Percentiles rank a stretch among this genome's conserved stretches.
phyloP scores from a whole-genome alignment of 2,888 invertebrate species.

The Apeira syringaria region DNA sequence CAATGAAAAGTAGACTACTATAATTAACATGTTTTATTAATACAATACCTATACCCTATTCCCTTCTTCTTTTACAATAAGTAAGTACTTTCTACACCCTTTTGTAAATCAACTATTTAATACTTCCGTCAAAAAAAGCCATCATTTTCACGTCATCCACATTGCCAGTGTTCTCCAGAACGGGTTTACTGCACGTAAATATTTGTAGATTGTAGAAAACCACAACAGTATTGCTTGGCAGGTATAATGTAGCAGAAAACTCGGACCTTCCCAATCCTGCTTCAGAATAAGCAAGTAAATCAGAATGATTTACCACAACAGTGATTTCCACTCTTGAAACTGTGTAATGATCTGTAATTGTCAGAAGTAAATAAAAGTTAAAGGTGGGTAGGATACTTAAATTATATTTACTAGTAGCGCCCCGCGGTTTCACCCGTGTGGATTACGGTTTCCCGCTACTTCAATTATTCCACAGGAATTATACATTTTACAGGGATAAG shows the following conservation, averaged over 20 bases:
- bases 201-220: constrained; percentile 54
- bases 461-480: too few species aligned
- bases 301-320: constrained; percentile 60
- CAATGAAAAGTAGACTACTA: too few species aligned
- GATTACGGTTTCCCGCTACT: too few species aligned
- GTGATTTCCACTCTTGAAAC: constrained; percentile 60
- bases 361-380: constrained; percentile 9
- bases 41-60: too few species aligned
- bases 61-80: too few species aligned
- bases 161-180: not conserved
- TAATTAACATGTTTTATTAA: too few species aligned
- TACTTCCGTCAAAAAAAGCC: constrained; percentile 2
- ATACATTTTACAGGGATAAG: too few species aligned
- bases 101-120: not conserved
- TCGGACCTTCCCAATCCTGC: constrained; percentile 50
- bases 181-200: constrained; percentile 45
- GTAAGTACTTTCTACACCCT: too few species aligned
- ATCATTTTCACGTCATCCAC: not conserved
- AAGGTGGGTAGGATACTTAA: too few species aligned
- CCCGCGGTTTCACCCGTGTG: too few species aligned
- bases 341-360: constrained; percentile 31
- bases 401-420: too few species aligned
- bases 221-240: constrained; percentile 50
- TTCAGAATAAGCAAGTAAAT: constrained; percentile 50
- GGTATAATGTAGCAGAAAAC: constrained; percentile 54